Base-by-base conservation (phyloP, 2,797 vertebrate species). In the Helostoma temminkii region DNA sequence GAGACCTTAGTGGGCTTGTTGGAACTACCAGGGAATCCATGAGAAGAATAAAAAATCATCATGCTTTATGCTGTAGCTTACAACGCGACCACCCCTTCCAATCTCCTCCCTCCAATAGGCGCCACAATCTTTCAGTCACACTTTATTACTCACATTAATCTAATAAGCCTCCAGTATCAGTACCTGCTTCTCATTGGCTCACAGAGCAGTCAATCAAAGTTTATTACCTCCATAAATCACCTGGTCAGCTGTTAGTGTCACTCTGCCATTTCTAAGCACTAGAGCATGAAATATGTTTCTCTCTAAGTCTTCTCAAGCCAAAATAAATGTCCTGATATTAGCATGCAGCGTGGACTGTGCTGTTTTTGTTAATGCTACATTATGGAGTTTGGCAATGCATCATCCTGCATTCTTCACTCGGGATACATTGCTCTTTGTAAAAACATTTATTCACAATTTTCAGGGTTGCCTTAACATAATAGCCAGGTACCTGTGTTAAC, bases 71-170 rank as follows among this genome's bases (percentile, higher is more conserved):
- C 22, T 24, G 3, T 25, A 46, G 61, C 71, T 76, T 61, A 73
- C 21, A 46, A 66, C 54, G 56, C 2, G 9, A 36, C 66, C 62
- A 43, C 61, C 65, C 36, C 32, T 48, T 71, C 55, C 19, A 43
- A 66, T 67, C 42, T 56, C 63, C 22, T 25, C 57, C 47, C 61
- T 58, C 55, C 65, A 62, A 71, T 63, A 61, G 62, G 70, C 24
- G 53, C 63, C 59, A 61, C 57, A 59, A 66, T 69, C 48, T 55
- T 69, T 74, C 70, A 72, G 21, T 75, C 50, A 53, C 50, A 56
- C 48, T 71, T 67, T 74, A 76, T 78, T 58, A 43, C 61, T 32
- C 18, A 57, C 61, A 78, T 73, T 63, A 71, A 75, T 82, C 67
- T 60, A 74, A 74, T 46, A 39, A n/a, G 25, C 14, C 36, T 37